Conservation (phyloP, 2,113 vertebrate genomes). For the Paracyprichromis sp. region DNA sequence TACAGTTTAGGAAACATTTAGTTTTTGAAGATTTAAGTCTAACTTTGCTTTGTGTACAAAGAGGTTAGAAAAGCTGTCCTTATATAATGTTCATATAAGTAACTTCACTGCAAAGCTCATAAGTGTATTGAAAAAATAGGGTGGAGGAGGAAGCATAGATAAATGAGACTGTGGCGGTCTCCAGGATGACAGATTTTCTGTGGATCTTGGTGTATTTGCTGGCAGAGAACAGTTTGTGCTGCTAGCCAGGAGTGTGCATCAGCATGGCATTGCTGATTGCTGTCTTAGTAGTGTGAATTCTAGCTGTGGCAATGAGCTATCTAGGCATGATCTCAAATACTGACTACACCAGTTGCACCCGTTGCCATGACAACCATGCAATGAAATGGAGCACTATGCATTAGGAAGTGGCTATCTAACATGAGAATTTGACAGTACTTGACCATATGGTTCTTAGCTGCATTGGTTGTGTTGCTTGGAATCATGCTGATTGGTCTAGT, state of each 20-base stretch:
- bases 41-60: not conserved
- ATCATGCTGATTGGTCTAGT: not conserved
- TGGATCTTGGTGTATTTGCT: conserved; percentile 29
- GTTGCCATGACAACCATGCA: conserved; percentile 42
- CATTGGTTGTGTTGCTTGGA: not conserved
- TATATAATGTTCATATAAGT: not conserved
- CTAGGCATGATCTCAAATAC: not conserved
- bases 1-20: not conserved
- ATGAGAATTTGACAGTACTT: not conserved
- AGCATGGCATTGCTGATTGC: conserved; percentile 29
- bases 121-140: not conserved
- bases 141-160: not conserved
- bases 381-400: not conserved
- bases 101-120: not conserved
- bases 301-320: not conserved
- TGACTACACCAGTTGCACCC: not conserved
- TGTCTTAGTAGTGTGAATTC: conserved; percentile 12
- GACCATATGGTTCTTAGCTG: not conserved
- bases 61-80: not conserved
- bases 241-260: conserved; percentile 25
- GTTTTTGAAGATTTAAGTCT: not conserved
- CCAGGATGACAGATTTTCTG: conserved; percentile 30
- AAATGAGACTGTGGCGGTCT: not conserved
- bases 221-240: conserved; percentile 17
- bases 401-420: not conserved